Evolutionary conservation across 2,113 vertebrate species (phyloP).

Genomic region (Percina caprodes): DNA sequence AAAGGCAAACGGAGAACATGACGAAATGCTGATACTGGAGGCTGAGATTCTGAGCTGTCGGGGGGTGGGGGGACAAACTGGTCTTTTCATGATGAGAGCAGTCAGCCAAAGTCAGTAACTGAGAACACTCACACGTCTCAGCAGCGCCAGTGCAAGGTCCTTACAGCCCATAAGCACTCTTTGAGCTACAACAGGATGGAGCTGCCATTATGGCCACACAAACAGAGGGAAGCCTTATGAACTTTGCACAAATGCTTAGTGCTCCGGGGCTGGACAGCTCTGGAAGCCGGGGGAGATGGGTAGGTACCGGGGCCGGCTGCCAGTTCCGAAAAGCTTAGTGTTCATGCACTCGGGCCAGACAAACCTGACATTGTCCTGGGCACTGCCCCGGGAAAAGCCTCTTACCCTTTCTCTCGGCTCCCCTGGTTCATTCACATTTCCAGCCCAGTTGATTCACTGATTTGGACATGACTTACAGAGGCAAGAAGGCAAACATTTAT

Average conservation of each 20-base stretch:
- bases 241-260: constrained; percentile 85
- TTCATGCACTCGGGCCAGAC: constrained; percentile 75
- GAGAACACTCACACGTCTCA: constrained; percentile 78
- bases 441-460: constrained; percentile 61
- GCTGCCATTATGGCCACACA: constrained; percentile 77
- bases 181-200: constrained; percentile 82
- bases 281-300: constrained; percentile 74
- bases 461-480: constrained; percentile 61
- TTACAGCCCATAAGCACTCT: constrained; percentile 71
- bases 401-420: constrained; percentile 56
- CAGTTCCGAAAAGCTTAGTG: constrained; percentile 82
- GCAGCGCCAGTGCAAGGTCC: constrained; percentile 61
- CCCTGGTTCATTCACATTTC: constrained; percentile 64
- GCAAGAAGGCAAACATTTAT: constrained; percentile 74
- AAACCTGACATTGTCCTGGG: constrained; percentile 83
- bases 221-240: constrained; percentile 86
- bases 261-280: constrained; percentile 72
- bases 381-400: constrained; percentile 70
- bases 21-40: constrained; percentile 27
- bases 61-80: constrained; percentile 33
- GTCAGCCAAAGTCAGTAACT: constrained; percentile 76
- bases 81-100: constrained; percentile 68
- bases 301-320: constrained; percentile 76
- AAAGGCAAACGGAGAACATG: constrained; percentile 11
- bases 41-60: constrained; percentile 45